Evolutionary conservation across 2,797 vertebrate species (phyloP), one percentile per base, ranked within the genome.

Genomic region (Chaetodon trifasciatus): DNA sequence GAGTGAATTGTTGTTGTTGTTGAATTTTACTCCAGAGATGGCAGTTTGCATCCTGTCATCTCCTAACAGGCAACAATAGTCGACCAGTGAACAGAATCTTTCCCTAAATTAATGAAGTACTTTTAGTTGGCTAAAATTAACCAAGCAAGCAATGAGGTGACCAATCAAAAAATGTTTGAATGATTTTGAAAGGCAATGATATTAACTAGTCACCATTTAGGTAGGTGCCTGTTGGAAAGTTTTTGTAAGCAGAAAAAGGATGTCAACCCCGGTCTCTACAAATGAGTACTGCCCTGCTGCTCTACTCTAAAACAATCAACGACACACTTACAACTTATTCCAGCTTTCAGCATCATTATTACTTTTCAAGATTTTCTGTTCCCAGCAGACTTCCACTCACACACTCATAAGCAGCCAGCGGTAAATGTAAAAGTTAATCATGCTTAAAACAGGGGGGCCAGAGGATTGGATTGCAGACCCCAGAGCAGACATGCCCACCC

Each of bases 341-440:
- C 69, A 81, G 62, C 12, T 55, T 37, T 57, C 42, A 28, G 13
- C 57, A 8, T 32, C 44, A 40, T 86, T 79, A 88, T 88, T 86
- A 72, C 76, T 82, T 91, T 87, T 86, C 81, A 83, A 85, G 83
- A 86, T 52, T 73, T 81, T 82, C 32, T 62, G 28, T 64, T 82
- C 82, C 79, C 71, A 52, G 46, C 44, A 66, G 78, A 78, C n/a
- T 57, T 57, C 49, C 44, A 50, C 60, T 74, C 32, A 63, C 39
- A 46, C 28, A 32, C 28, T 32, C 28, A 32, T 32, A 32, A 71
- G 64, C 37, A 68, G 60, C 64, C 15, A 8, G 42, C 50, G 61
- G 67, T 79, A 83, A 81, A 80, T 69, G 66, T 49, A 60, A 81
- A 72, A 76, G 12, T 67, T 78, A 71, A 60, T 66, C 70, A 0